Conservation (phyloP, 2,888 invertebrate species). For the Monopis laevigella region DNA sequence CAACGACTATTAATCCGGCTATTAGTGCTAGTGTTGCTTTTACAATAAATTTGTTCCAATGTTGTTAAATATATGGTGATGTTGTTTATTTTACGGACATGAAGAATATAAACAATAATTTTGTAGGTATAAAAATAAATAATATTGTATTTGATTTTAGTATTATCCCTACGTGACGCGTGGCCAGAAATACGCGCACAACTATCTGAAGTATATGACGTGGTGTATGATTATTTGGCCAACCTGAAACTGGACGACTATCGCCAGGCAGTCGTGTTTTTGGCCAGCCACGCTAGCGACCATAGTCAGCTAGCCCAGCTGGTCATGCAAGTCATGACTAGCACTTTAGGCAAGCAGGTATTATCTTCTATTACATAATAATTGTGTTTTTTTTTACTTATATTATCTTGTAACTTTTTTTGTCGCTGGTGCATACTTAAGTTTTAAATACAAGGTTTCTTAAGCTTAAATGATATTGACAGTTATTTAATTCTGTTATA, state of each 20-base stretch:
- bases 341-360: constrained; percentile 41
- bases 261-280: constrained; percentile 31
- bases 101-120: background rate
- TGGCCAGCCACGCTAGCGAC: constrained; percentile 27
- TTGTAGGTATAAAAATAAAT: constrained; percentile 6
- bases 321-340: constrained; percentile 37
- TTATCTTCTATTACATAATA: constrained; percentile 39
- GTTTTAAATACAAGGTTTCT: too few relatives aligned
- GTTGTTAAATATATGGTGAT: too few relatives aligned
- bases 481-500: too few relatives aligned
- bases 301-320: constrained; percentile 36
- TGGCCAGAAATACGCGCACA: constrained; percentile 44
- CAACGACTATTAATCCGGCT: too few relatives aligned
- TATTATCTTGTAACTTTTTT: too few relatives aligned
- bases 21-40: too few relatives aligned
- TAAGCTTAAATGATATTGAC: too few relatives aligned
- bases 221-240: constrained; percentile 42
- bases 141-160: constrained; percentile 26
- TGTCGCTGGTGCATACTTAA: too few relatives aligned
- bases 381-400: too few relatives aligned
- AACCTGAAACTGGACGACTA: constrained; percentile 37
- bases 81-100: too few relatives aligned
- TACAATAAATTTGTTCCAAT: too few relatives aligned
- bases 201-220: constrained; percentile 36
- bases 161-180: constrained; percentile 45